Evolutionary conservation across 2,797 vertebrate genomes (phyloP).

Genomic region (Chelmon rostratus): DNA sequence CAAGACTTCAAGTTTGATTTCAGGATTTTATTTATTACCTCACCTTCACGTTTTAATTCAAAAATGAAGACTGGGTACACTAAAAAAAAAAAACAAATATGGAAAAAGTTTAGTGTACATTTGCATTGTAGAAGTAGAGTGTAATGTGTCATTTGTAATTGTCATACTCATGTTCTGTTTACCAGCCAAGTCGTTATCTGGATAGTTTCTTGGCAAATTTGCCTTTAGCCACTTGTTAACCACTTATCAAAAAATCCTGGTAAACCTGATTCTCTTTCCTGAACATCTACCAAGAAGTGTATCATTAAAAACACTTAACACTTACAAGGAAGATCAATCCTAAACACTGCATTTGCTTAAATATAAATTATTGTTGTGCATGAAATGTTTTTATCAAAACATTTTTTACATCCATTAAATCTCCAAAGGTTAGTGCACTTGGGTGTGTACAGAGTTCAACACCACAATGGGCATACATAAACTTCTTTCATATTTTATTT

Average conservation of each 20-base stretch:
- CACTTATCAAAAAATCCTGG: neutral
- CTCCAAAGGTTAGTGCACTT: constrained; percentile 40
- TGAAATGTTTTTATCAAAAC: constrained; percentile 51
- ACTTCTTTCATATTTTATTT: constrained; percentile 44
- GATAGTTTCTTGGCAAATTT: too few species aligned
- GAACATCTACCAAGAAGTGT: neutral
- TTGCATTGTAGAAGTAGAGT: neutral
- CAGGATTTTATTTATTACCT: neutral
- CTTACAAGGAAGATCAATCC: neutral
- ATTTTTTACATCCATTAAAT: constrained; percentile 34
- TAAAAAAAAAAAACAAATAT: neutral
- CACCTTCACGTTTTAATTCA: neutral
- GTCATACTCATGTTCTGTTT: neutral
- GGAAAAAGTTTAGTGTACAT: neutral
- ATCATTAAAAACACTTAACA: neutral
- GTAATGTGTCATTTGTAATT: neutral
- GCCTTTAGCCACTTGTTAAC: neutral
- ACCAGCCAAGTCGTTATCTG: too few species aligned
- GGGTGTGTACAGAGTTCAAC: constrained; percentile 27
- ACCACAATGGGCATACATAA: constrained; percentile 27
- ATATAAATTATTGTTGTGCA: constrained; percentile 1
- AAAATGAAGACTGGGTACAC: neutral
- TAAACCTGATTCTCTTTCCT: neutral
- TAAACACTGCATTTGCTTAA: neutral
- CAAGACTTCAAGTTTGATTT: neutral